Evolutionary conservation across 2,797 vertebrate species (phyloP), one percentile per base, ranked within the genome.

Genomic region (Falco rusticolus): DNA sequence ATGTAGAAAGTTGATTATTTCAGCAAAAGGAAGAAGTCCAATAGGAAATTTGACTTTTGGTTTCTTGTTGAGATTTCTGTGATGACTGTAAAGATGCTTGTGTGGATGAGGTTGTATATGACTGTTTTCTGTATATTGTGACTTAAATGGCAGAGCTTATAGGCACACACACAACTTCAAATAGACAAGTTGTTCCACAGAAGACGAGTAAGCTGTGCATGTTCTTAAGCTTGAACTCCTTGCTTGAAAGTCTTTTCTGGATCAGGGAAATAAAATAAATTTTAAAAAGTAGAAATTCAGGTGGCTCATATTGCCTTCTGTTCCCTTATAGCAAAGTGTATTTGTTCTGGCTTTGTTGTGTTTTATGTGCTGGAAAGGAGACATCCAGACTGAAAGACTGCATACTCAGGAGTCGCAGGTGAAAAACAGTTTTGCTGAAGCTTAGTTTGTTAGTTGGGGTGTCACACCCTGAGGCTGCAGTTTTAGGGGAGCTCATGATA

Each of bases 11-110:
- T 54, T 25, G 1, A 65, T 85, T 91, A 68, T 86, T 94, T 92
- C 63, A 94, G 54, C 70, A 90, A 65, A 89, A 88, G 33, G 61
- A 94, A 77, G 41, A 65, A 79, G 54, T 82, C 71, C 66, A 90
- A 16, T 66, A 64, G 51, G 77, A 95, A 84, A 87, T 88, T 56
- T 65, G 79, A 51, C 21, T 86, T 95, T 57, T 68, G 16, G 25
- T 77, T 92, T 87, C 74, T 87, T 39, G 20, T 41, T 69, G 59
- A 78, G 78, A 65, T 51, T 95, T 75, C 76, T 15, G 6, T 18
- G 50, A 57, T 70, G 69, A 33, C 28, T 69, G 34, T 69, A 83
- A 92, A 85, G 71, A 68, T 69, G 28, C 20, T 65, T 34, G 22
- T 64, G 29, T 57, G 80, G 59, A 68, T 26, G 17, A 66, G 60